Percentiles rank a stretch among this genome's conserved stretches.
Evolutionary conservation across 1,140 invertebrate species (phyloP).

Genomic region (Hormaphis cornu): DNA sequence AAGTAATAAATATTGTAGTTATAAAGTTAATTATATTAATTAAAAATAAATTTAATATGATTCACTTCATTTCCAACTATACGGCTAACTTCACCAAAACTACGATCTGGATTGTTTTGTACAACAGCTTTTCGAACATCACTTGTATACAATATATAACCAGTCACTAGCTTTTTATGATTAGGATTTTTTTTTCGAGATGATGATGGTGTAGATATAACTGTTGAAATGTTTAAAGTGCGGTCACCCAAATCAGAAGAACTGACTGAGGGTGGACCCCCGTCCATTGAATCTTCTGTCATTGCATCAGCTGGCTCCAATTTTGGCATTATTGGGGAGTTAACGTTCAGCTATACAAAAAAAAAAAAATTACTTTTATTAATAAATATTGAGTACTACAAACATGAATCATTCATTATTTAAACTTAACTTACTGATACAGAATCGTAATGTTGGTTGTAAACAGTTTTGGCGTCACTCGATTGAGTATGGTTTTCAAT

Average conservation of each 20-base stretch:
- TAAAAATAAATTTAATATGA: constrained; percentile 38
- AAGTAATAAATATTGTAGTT: not conserved
- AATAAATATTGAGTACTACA: constrained; percentile 32
- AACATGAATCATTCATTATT: constrained; percentile 44
- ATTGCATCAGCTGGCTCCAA: constrained; percentile 45
- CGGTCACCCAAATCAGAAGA: constrained; percentile 52
- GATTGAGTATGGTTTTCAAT: constrained; percentile 11
- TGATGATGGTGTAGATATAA: constrained; percentile 37
- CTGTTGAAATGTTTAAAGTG: constrained; percentile 37
- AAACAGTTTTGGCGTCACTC: constrained; percentile 32
- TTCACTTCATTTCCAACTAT: constrained; percentile 86
- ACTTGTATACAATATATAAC: constrained; percentile 96
- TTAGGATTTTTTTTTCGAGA: constrained; percentile 32
- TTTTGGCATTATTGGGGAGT: constrained; percentile 46
- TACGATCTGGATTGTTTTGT: constrained; percentile 82
- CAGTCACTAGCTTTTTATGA: constrained; percentile 83
- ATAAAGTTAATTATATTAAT: constrained; percentile 35
- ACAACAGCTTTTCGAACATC: constrained; percentile 83
- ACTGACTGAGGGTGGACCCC: constrained; percentile 61
- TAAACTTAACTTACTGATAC: constrained; percentile 45
- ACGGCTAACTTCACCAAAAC: constrained; percentile 94
- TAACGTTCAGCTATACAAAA: not conserved
- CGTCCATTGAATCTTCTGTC: constrained; percentile 61
- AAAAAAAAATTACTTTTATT: not conserved
- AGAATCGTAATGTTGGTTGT: constrained; percentile 47